These are phyloP conservation scores for Taxidea taxus DNA, from an alignment of 2,113 vertebrate genomes.

Conservation along the genomic window DNA sequence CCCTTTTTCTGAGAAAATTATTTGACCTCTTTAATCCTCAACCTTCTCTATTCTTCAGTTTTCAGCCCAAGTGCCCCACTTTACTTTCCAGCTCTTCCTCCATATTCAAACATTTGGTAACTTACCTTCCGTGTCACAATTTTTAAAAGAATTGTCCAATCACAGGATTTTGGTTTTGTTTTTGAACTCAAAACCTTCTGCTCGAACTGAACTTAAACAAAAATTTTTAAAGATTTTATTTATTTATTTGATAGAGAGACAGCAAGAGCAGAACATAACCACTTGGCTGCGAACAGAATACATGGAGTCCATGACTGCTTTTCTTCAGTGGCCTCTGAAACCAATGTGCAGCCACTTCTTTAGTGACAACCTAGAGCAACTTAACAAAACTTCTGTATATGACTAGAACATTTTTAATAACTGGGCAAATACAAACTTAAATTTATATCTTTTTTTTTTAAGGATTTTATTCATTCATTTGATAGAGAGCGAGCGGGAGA, in stretches of 20 bases:
- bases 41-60: background rate
- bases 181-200: background rate
- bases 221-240: no score
- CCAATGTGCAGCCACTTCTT: background rate
- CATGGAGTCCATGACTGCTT: background rate
- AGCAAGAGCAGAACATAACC: background rate
- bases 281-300: background rate
- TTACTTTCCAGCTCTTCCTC: background rate
- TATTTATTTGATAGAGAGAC: no score
- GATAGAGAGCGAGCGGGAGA: no score
- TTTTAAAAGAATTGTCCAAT: conserved; percentile 5
- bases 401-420: background rate
- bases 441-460: background rate
- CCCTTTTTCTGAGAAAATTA: background rate
- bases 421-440: background rate
- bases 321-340: background rate
- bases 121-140: background rate
- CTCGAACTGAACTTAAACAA: no score
- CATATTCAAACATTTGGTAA: background rate
- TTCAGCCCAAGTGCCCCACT: background rate
- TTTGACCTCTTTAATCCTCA: background rate
- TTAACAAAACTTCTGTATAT: background rate
- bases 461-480: no score
- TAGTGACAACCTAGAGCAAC: background rate
- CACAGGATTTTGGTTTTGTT: background rate